Evolutionary conservation across 2,888 invertebrate species (phyloP), one percentile per base, ranked within the genome.

Genomic region (Empis stercorea): DNA sequence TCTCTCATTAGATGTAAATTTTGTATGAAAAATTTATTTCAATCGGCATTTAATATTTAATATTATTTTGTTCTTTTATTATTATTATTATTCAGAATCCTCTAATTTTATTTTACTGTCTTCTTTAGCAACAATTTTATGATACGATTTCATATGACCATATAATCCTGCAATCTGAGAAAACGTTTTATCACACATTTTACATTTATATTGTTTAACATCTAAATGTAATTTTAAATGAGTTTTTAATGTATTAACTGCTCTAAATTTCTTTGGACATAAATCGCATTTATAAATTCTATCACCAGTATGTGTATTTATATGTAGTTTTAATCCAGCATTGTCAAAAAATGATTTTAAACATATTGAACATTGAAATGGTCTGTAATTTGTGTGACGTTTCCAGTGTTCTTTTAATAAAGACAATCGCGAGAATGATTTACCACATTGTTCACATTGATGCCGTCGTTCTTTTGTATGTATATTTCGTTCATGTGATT

Each of bases 401-500:
- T 38, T 38, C 9, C 11, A 13, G 9, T 36, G 14, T 36, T 14
- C 9, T 36, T 36, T 14, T 11, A 14, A 36, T 36, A 36, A 27
- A 7, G 4, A 14, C 15, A 13, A 14, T 14, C 9, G 14, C 2
- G 32, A 7, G 38, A 38, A 47, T 39, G 15, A 32, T 27, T 48
- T 43, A 23, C 40, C 30, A 20, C 47, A 48, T 10, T 39, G 6
- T n/a, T 48, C 44, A 40, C 47, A 48, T 27, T 34, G 15, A 32
- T 27, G 34, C 1, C 44, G 34, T 30, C 40, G 39, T 10, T 48
- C 47, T 23, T 23, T 30, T 15, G 39, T 48, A 27, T 48, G 47
- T 1, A 10, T 11, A 17, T 17, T n/a, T 3, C 14, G 17, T 17
- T 17, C 16, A 5, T 38, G 17, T 4, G 14, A 11, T 38, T 16